A percentile compares a stretch with the other conserved stretches of the same genome.
These are phyloP conservation scores for Mobula birostris DNA, from an alignment of 2,113 vertebrate genomes.

Conservation along the genomic window DNA sequence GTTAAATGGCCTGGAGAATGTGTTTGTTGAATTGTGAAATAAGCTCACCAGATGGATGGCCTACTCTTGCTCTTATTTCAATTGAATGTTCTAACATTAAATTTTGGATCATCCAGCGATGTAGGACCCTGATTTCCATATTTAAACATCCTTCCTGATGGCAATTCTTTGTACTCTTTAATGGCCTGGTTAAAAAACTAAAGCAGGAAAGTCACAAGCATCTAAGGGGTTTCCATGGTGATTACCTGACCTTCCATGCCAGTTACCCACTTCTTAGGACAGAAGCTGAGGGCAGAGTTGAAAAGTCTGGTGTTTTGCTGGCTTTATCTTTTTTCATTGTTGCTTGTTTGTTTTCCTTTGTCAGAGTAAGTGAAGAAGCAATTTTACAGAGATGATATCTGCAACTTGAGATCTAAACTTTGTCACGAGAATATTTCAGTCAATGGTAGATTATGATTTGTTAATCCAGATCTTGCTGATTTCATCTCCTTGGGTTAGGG, in stretches of 20 bases:
- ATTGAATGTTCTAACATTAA: too few relatives aligned
- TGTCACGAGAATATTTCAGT: neutral
- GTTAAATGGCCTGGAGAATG: too few relatives aligned
- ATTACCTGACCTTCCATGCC: neutral
- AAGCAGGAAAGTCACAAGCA: neutral
- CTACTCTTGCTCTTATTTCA: too few relatives aligned
- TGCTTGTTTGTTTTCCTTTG: neutral
- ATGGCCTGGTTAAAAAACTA: neutral
- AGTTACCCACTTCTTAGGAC: neutral
- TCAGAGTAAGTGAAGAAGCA: neutral
- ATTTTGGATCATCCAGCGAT: too few relatives aligned
- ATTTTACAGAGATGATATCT: neutral
- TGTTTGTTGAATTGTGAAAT: too few relatives aligned
- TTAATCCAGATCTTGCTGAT: neutral
- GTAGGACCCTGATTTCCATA: neutral
- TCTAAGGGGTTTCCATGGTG: neutral
- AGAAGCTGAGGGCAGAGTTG: neutral
- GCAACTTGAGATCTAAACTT: neutral
- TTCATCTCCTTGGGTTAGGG: neutral
- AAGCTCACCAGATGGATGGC: too few relatives aligned
- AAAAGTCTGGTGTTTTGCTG: neutral
- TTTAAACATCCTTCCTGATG: neutral
- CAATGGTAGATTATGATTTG: neutral
- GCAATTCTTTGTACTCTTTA: neutral
- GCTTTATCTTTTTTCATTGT: neutral